A percentile compares a stretch with the other conserved stretches of the same genome.
phyloP scores from a whole-genome alignment of 2,113 vertebrate species.

The Salvator merianae region DNA sequence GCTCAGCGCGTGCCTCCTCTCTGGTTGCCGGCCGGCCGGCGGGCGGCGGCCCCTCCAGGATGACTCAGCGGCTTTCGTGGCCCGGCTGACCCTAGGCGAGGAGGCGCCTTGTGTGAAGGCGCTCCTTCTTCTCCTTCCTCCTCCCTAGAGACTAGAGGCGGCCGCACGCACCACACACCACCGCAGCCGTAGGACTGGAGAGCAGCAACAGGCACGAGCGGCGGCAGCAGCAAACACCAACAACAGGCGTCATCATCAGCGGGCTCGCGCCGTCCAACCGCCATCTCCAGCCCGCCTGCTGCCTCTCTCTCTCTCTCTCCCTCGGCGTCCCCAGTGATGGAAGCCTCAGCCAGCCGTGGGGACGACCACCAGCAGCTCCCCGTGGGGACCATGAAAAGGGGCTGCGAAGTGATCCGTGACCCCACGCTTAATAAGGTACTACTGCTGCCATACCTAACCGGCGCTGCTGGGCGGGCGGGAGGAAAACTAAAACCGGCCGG shows the following conservation, averaged over 20 bases:
- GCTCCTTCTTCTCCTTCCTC: background rate
- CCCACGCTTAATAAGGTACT: conserved; percentile 88
- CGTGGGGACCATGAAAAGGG: conserved; percentile 80
- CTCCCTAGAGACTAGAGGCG: background rate
- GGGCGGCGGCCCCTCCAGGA: background rate
- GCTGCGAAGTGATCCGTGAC: conserved; percentile 84
- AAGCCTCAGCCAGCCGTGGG: background rate
- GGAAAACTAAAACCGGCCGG: background rate
- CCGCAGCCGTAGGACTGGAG: too few species aligned
- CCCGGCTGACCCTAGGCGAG: background rate
- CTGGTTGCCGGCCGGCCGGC: too few species aligned
- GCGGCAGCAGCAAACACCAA: background rate
- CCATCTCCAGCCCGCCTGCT: conserved; percentile 42
- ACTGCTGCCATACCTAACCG: too few species aligned
- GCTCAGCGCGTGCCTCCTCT: too few species aligned
- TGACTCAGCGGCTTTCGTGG: conserved; percentile 2
- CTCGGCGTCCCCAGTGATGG: conserved; percentile 25
- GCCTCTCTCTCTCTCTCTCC: background rate
- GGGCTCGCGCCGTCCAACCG: conserved; percentile 23
- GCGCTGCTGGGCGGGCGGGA: background rate
- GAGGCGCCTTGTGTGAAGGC: conserved; percentile 1
- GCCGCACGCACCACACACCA: background rate
- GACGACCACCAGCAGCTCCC: conserved; percentile 39
- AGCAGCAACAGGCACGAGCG: too few species aligned
- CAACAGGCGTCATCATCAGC: conserved; percentile 15